Base-by-base conservation (phyloP, 2,888 invertebrate genomes). In the Meganola albula region DNA sequence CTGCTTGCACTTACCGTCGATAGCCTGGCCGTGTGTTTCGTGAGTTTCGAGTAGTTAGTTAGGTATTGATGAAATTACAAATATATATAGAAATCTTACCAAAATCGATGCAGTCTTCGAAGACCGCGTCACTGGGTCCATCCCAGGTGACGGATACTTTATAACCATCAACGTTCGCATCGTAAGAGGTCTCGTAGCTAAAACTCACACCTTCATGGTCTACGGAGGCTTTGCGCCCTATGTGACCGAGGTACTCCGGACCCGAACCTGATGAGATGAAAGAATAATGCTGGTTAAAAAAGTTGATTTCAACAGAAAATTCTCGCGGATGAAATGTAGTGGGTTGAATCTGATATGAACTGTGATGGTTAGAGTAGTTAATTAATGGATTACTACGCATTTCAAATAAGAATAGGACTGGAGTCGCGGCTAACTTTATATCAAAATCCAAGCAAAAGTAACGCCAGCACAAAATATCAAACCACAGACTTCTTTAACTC, bases 91-190 rank as follows among this genome's bases (percentile, higher is more conserved):
- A 8, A 11, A 5, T 3, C 67, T 69, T 51, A 74, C 80, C 77
- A 36, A 88, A 79, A 35, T 76, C 67, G 27, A 76, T 79, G 49
- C 88, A 89, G 57, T 88, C 88, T 40, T 78, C 75, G 28, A 85
- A 83, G 3, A 79, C 61, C 1, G 49, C 48, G 27, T 82, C 77
- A 8, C 63, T 58, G 4, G 83, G 82, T 1, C 84, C 84, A 8
- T 77, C 72, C 84, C 84, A 84, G 21, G 49, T 28, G 22, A 84
- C 48, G 12, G 64, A 58, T 22, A 84, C 42, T 37, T 57, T 73
- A 55, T 61, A 68, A 0, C 74, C 82, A 1, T 68, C 70, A 12
- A 58, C 65, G 11, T 42, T 52, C 3, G 53, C 61, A 10, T 78
- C 74, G 4, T 53, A 56, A 0, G 37, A 16, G 1, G 58, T 44